These are phyloP conservation scores for Sicus ferrugineus DNA, from an alignment of 2,888 invertebrate genomes.

Conservation along the genomic window DNA sequence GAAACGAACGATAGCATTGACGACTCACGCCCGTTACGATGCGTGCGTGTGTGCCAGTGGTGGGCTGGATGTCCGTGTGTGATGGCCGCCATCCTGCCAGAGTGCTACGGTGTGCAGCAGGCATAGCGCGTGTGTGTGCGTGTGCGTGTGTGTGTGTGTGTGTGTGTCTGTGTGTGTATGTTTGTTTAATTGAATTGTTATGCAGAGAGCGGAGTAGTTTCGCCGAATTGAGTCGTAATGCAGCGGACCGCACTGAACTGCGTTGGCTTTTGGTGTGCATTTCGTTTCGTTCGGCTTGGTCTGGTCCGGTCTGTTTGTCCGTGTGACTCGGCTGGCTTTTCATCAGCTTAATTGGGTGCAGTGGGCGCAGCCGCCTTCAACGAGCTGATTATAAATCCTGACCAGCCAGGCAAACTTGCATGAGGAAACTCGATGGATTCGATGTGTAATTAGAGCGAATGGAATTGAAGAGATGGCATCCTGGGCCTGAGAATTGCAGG, in stretches of 20 bases:
- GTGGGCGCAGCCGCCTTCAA: not conserved
- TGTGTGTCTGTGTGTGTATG: constrained; percentile 23
- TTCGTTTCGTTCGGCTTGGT: too few relatives aligned
- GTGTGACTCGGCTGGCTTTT: not conserved
- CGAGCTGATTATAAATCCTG: constrained; percentile 18
- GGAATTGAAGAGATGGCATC: constrained; percentile 19
- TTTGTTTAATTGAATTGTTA: constrained; percentile 40
- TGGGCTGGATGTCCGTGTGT: not conserved
- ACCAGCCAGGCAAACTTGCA: constrained; percentile 1
- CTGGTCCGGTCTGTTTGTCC: not conserved
- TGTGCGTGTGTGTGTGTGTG: not conserved
- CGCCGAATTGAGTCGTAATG: constrained; percentile 3
- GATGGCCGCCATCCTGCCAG: not conserved
- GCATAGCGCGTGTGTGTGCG: constrained; percentile 40
- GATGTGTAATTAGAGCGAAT: constrained; percentile 30
- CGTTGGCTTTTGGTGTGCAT: not conserved
- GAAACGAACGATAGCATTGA: constrained; percentile 22
- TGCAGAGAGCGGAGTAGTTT: constrained; percentile 14
- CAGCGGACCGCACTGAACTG: not conserved
- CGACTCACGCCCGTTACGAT: not conserved
- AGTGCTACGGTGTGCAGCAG: constrained; percentile 29
- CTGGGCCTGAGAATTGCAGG: not conserved
- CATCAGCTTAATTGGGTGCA: constrained; percentile 3
- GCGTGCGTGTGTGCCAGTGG: constrained; percentile 4
- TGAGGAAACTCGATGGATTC: constrained; percentile 19